Percentiles rank a stretch among this genome's conserved stretches.
Conservation (phyloP, 2,888 invertebrate genomes). For the Amphipyra tragopoginis region DNA sequence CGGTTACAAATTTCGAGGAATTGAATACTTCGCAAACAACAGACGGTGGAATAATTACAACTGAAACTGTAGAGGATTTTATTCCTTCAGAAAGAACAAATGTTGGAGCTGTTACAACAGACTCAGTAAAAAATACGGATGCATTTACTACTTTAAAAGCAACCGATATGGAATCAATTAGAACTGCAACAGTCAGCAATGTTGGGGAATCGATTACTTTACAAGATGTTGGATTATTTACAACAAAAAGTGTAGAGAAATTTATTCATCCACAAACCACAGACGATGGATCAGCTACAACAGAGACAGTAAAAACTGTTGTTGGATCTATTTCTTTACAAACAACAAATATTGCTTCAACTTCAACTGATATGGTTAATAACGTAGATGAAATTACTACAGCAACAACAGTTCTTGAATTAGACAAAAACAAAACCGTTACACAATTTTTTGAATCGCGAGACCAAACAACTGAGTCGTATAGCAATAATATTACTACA, state of each 20-base stretch:
- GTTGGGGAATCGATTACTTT: not conserved
- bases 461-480: not conserved
- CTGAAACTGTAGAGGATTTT: constrained; percentile 6
- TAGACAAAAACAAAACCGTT: constrained; percentile 1
- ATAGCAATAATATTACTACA: not conserved
- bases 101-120: constrained; percentile 10
- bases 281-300: constrained; percentile 10
- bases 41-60: constrained; percentile 2
- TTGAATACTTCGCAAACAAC: not conserved
- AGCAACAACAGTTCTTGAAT: not conserved
- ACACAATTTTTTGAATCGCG: not conserved
- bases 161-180: constrained; percentile 6
- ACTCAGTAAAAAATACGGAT: constrained; percentile 10
- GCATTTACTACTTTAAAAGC: constrained; percentile 12
- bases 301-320: constrained; percentile 4
- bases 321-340: not conserved
- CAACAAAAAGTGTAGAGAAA: not conserved
- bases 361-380: not conserved
- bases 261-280: not conserved
- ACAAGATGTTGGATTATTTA: not conserved
- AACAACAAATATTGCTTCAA: constrained; percentile 5
- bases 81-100: constrained; percentile 13
- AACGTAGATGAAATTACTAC: not conserved
- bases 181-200: constrained; percentile 3
- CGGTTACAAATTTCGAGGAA: not conserved